Base-by-base conservation (phyloP, 1,140 invertebrate species). In the Periplaneta americana region DNA sequence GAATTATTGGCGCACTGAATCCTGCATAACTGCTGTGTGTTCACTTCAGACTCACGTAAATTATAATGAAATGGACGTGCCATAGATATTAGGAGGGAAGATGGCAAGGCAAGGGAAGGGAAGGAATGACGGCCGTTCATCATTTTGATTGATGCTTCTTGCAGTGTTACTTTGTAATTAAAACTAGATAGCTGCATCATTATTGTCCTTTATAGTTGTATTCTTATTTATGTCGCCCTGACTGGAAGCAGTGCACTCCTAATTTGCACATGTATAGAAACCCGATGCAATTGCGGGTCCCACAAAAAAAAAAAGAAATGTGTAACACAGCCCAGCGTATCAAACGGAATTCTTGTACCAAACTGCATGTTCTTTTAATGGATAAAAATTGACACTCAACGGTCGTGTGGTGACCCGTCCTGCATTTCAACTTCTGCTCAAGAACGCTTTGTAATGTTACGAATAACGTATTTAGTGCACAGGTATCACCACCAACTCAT, bases 221-320 rank as follows among this genome's bases (percentile, higher is more conserved):
- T 66, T 66, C 48, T 66, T 66, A 66, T 66, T 66, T 66, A 66
- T 66, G 28, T 36, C 34, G 34, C n/a, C n/a, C 32, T 31, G 34
- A 36, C 35, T 28, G 22, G 22, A 36, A n/a, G 17, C 79, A 39
- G 36, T 48, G 28, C 79, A 37, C 34, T 66, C 32, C 79, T 80
- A 80, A 80, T 80, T 80, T 80, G 79, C 79, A 80, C 79, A 80
- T 80, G 79, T 80, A 80, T 80, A 32, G 79, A 22, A 28, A 77
- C 33, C 33, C 28, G 5, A 66, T n/a, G 48, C 8, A 66, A 66
- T 9, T 66, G 28, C 11, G n/a, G 48, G 28, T 48, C 39, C 15
- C n/a, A 15, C 13, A 18, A 66, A 66, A 66, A n/a, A 66, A 28
- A 66, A 8, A 66, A 2, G 13, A 48, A 48, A 15, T n/a, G n/a